Evolutionary conservation across 2,113 vertebrate species (phyloP).

Genomic region (Pteronura brasiliensis): DNA sequence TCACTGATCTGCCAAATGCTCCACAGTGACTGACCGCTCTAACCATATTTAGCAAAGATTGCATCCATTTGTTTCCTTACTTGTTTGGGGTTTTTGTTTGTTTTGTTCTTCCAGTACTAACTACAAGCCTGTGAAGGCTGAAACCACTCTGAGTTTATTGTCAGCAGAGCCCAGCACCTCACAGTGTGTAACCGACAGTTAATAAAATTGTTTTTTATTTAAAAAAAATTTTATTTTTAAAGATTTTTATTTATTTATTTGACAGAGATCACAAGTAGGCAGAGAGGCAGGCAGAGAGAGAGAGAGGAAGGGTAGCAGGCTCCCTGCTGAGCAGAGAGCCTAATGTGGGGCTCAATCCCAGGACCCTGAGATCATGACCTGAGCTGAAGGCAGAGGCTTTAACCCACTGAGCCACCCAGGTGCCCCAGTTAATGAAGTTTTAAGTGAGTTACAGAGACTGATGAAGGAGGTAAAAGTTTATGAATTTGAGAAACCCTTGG

Average conservation of each 20-base stretch:
- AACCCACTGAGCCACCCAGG: too few species aligned
- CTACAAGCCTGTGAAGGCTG: not conserved
- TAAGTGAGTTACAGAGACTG: not conserved
- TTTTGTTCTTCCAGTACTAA: not conserved
- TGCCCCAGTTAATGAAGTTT: not conserved
- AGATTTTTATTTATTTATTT: too few species aligned
- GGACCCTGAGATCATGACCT: too few species aligned
- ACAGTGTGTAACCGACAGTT: not conserved
- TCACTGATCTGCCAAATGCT: not conserved
- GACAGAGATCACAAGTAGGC: too few species aligned
- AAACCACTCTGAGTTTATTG: not conserved
- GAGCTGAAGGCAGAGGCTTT: too few species aligned
- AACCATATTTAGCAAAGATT: not conserved
- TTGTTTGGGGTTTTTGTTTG: not conserved
- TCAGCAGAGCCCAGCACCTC: not conserved
- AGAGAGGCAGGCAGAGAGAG: too few species aligned
- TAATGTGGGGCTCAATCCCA: rapidly evolving
- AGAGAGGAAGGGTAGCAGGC: too few species aligned
- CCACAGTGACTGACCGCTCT: not conserved
- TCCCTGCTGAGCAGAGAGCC: too few species aligned
- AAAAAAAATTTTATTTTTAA: too few species aligned
- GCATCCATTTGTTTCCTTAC: not conserved
- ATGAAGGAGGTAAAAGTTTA: not conserved
- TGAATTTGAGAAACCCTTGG: not conserved
- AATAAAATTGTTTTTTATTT: not conserved